Base-by-base conservation (phyloP, 2,888 invertebrate species). In the Leptothorax acervorum region DNA sequence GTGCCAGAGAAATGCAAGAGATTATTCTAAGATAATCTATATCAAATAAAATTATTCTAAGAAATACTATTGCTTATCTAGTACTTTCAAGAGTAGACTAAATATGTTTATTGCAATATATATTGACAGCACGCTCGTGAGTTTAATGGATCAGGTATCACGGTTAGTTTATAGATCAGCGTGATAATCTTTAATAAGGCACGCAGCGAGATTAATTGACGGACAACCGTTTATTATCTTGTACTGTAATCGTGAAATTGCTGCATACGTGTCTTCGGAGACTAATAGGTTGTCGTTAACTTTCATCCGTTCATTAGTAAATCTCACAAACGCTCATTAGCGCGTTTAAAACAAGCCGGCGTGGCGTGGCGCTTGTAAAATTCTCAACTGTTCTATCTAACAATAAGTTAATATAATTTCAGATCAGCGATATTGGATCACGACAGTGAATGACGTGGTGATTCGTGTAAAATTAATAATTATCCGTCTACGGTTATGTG, bases 261-360 rank as follows among this genome's bases (percentile, higher is more conserved):
- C n/a, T 35, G 23, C 15, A 23, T 48, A 23, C 5, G 1, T 23
- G 5, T 63, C 15, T n/a, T 31, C 35, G 15, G 31, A 45, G 4
- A 48, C 45, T 74, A 74, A 48, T 28, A 9, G 5, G 5, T 31
- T n/a, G 11, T 15, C 63, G 8, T 48, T 45, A 63, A 75, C 31
- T 63, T 42, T 74, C 63, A 75, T 75, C 45, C n/a, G 45, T 75
- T 74, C n/a, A 74, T 62, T 48, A 75, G 3, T 45, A 63, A 63
- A 75, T 35, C 23, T 75, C 62, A 28, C 12, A 11, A 57, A 42
- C 53, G 6, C 12, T 23, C 0, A 35, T 71, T 53, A 71, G 42
- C 42, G n/a, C n/a, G 35, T 48, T 31, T 45, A 12, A 15, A 18
- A 42, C 8, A 8, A 42, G 15, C 15, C 51, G 8, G 8, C 8